Percentiles rank a stretch among this genome's conserved stretches.
phyloP scores from a whole-genome alignment of 2,888 invertebrate species.

The Agrenia bidenticulata region DNA sequence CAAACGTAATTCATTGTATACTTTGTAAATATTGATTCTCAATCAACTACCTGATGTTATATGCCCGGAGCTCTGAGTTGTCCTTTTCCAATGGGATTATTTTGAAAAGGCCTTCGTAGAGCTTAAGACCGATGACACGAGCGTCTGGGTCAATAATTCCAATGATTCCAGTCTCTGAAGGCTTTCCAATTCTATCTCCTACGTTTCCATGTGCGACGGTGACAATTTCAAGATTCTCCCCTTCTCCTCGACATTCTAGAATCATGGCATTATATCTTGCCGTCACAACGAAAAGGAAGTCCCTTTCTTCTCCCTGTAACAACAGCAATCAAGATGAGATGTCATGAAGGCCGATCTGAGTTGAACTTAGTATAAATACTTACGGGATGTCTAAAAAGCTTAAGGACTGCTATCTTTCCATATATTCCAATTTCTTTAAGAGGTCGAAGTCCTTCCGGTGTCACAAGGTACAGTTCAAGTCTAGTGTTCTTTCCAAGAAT shows the following conservation, averaged over 20 bases:
- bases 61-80: slow-evolving; percentile 89
- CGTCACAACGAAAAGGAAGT: slow-evolving; percentile 89
- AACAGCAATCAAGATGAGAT: neutral
- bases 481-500: slow-evolving; percentile 93
- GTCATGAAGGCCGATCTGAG: neutral
- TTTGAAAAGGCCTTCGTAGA: slow-evolving; percentile 96
- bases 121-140: slow-evolving; percentile 86
- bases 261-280: slow-evolving; percentile 96
- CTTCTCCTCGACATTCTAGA: slow-evolving; percentile 79
- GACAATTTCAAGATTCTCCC: slow-evolving; percentile 83
- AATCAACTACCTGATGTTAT: slow-evolving; percentile 66
- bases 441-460: slow-evolving; percentile 91
- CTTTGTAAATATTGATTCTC: no score
- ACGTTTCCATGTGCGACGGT: slow-evolving; percentile 97
- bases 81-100: slow-evolving; percentile 94
- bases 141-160: slow-evolving; percentile 95
- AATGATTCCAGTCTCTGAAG: slow-evolving; percentile 92
- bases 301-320: slow-evolving; percentile 83
- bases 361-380: slow-evolving; percentile 55
- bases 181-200: slow-evolving; percentile 87
- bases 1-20: slow-evolving; percentile 2
- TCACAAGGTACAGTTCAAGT: slow-evolving; percentile 91
- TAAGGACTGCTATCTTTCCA: slow-evolving; percentile 92
- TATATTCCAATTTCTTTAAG: slow-evolving; percentile 93
- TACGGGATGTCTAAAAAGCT: slow-evolving; percentile 87